Conservation (phyloP, 2,888 invertebrate species). For the Hermaeophaga mercurialis region DNA sequence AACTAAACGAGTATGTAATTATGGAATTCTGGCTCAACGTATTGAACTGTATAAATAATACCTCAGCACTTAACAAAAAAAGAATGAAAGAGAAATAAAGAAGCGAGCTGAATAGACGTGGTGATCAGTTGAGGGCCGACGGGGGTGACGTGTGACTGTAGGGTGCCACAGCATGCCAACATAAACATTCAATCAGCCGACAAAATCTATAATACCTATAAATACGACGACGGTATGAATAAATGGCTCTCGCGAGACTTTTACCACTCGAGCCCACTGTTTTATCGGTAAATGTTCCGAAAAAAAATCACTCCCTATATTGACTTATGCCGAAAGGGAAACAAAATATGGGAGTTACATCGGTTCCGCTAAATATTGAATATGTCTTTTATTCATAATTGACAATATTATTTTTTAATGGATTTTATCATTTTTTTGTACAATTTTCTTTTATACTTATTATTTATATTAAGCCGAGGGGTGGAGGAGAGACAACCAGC, state of each 20-base stretch:
- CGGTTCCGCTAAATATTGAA: no score
- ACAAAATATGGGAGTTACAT: not conserved
- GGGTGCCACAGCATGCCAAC: conserved; percentile 38
- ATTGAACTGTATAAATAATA: no score
- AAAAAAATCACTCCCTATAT: conserved; percentile 44
- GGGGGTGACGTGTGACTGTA: conserved; percentile 36
- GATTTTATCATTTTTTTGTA: no score
- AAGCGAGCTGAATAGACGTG: not conserved
- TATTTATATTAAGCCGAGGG: no score
- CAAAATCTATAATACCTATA: conserved; percentile 56
- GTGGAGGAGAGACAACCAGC: no score
- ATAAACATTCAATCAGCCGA: conserved; percentile 44
- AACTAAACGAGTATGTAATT: no score
- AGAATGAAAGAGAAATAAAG: not conserved
- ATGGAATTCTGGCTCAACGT: no score
- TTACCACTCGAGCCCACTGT: conserved; percentile 48
- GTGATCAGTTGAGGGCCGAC: conserved; percentile 11
- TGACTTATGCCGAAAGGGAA: conserved; percentile 1
- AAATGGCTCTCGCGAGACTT: conserved; percentile 54
- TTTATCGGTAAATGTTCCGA: conserved; percentile 57
- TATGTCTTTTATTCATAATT: no score
- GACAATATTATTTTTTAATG: no score
- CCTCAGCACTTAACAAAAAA: no score
- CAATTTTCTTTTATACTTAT: no score
- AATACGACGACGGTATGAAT: conserved; percentile 55